A percentile compares a stretch with the other conserved stretches of the same genome.
These are phyloP conservation scores for Neolamprologus sp. DNA, from an alignment of 2,113 vertebrate species.

Conservation along the genomic window DNA sequence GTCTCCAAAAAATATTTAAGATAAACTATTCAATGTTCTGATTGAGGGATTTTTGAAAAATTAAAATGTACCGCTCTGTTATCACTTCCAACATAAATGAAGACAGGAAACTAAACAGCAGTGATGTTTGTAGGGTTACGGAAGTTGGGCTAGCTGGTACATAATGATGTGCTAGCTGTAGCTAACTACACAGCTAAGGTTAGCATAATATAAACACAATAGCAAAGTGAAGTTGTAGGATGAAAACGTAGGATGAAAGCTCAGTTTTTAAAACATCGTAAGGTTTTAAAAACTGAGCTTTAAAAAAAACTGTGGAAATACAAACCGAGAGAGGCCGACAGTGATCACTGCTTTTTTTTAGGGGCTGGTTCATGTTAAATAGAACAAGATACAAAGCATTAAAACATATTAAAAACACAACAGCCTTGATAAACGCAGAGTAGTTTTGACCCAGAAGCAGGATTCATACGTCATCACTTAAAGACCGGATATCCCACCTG, in stretches of 20 bases:
- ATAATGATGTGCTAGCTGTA: background rate
- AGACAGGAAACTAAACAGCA: background rate
- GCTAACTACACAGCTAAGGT: background rate
- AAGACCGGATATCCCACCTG: background rate
- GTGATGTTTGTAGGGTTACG: background rate
- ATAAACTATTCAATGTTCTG: background rate
- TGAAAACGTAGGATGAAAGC: background rate
- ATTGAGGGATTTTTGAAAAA: background rate
- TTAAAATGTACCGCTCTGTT: background rate
- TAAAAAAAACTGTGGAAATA: background rate
- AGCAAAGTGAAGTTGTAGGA: background rate
- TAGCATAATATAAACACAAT: background rate
- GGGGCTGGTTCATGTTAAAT: background rate
- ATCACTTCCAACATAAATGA: background rate
- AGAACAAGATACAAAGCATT: background rate
- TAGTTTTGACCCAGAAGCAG: background rate
- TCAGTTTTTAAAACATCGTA: background rate
- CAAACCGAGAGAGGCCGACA: background rate
- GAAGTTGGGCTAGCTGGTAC: background rate
- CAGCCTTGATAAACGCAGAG: background rate
- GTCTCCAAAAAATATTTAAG: rapidly evolving
- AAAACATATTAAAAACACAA: background rate
- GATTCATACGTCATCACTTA: background rate
- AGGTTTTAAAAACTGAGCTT: background rate
- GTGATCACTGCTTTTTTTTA: background rate